These are phyloP conservation scores for Pegoplata infirma DNA, from an alignment of 2,888 invertebrate genomes.

Conservation along the genomic window DNA sequence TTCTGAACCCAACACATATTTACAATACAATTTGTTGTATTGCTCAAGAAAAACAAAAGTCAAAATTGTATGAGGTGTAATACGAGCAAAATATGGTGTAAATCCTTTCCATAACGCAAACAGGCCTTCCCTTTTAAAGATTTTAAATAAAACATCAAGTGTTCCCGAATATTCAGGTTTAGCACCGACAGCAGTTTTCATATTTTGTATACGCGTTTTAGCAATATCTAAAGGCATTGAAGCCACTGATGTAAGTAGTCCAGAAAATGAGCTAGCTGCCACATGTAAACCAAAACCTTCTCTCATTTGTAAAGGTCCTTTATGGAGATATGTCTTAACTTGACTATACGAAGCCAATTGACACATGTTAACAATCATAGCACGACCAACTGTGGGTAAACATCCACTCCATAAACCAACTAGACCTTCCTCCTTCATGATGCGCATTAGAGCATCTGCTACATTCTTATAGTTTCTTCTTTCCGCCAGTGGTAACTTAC, in stretches of 20 bases:
- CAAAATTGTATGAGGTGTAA: constrained; percentile 98
- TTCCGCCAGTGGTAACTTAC: constrained; percentile 91
- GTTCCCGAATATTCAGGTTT: constrained; percentile 92
- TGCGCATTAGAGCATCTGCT: constrained; percentile 90
- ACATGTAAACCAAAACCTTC: constrained; percentile 94
- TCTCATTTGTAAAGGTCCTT: constrained; percentile 78
- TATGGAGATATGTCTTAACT: constrained; percentile 83
- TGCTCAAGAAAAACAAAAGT: constrained; percentile 99
- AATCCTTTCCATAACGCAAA: constrained; percentile 99
- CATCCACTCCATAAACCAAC: constrained; percentile 95
- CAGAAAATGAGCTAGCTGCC: constrained; percentile 96
- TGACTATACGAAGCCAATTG: constrained; percentile 98
- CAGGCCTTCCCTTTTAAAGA: constrained; percentile 92
- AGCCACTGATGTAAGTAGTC: constrained; percentile 95
- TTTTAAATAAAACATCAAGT: constrained; percentile 87
- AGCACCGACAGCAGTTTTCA: constrained; percentile 86
- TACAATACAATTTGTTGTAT: constrained; percentile 87
- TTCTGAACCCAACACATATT: constrained; percentile 70
- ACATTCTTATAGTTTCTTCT: constrained; percentile 96
- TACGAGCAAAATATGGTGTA: constrained; percentile 95
- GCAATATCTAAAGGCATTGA: constrained; percentile 99
- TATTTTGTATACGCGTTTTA: constrained; percentile 99
- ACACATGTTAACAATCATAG: constrained; percentile 99
- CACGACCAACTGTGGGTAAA: constrained; percentile 91
- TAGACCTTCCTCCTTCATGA: constrained; percentile 86